Base-by-base conservation (phyloP, 2,113 vertebrate genomes). In the Micromys minutus region DNA sequence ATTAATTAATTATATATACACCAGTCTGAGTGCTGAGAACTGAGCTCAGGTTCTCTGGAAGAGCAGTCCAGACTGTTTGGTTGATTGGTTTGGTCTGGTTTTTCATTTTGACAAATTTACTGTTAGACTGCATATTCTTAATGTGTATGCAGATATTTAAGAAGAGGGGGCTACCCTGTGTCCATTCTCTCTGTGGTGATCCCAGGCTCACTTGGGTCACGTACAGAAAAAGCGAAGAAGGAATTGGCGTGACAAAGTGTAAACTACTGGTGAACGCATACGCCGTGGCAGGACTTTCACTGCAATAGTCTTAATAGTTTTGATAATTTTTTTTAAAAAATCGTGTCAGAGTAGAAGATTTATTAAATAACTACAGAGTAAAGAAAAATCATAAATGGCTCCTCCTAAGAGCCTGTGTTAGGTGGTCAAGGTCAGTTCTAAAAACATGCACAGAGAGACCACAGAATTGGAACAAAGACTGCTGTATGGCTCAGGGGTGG, bases 321-420 rank as follows among this genome's bases (percentile, higher is more conserved):
- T 65, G 42, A 9, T 39, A 31, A 36, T 71, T 79, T 34, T 39
- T n/a, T n/a, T n/a, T n/a, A n/a, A 89, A 42, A 86, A 91, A 87
- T 63, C 39, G 50, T n/a, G 26, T 59, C 36, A 75, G 89, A 95
- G 80, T 79, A 45, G 86, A 94, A 80, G 69, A 39, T 86, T 17
- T 85, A 17, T 69, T 47, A 94, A 87, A 39, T 65, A 89, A 67
- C 29, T 45, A 52, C 52, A 85, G 47, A 67, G 39, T 42, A 21
- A 87, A 89, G 22, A 45, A 75, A 77, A 86, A 47, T 45, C 67
- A 19, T 39, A 45, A 1, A 17, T 79, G n/a, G 5, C 67, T 52
- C 26, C 50, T 65, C 5, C 61, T 24, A 55, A 45, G 74, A 59
- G 29, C 39, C 91, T 93, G 16, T 52, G 21, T n/a, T 4, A 42